Evolutionary conservation across 2,888 invertebrate species (phyloP), one percentile per base, ranked within the genome.

Genomic region (Acronicta psi): DNA sequence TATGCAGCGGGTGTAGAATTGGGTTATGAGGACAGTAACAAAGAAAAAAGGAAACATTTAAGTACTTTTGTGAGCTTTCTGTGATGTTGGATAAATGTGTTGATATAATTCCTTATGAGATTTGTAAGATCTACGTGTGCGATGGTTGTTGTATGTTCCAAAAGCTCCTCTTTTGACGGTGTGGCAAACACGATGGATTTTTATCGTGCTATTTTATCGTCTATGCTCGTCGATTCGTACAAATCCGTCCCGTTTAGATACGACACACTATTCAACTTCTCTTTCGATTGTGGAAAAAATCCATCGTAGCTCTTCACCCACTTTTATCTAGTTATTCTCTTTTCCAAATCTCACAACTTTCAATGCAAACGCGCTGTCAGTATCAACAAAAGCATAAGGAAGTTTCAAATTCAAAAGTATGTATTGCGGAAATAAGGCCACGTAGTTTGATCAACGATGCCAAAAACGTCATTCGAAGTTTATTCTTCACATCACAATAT

Each of bases 381-480:
- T 40, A 20, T 29, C 31, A 18, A 54, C 42, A 67, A 47, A 40
- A 29, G 37, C 9, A 20, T 41, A n/a, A 16, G 17, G 16, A 43
- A 40, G 29, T 53, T 50, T 38, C 29, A 54, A 64, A 65, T 42
- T 47, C 37, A 49, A 51, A 60, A 61, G 49, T 42, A 50, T 8
- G 13, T 49, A 44, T 31, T 29, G 4, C 29, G 10, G 29, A 37
- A 55, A 36, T 62, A 43, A 45, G 36, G 52, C 42, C 40, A 69
- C 55, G 59, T 65, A 37, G 45, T 52, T 18, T 14, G 13, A 44
- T 34, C 40, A 37, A 55, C 47, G 56, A 43, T 49, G 64, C 49
- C 60, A 69, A 68, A 41, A 59, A 59, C 51, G 45, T 64, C 23
- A 59, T 67, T 59, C 55, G 14, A 47, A 64, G 37, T 53, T 40